Evolutionary conservation across 2,888 invertebrate genomes (phyloP), one percentile per base, ranked within the genome.

Genomic region (Eupithecia centaureata): DNA sequence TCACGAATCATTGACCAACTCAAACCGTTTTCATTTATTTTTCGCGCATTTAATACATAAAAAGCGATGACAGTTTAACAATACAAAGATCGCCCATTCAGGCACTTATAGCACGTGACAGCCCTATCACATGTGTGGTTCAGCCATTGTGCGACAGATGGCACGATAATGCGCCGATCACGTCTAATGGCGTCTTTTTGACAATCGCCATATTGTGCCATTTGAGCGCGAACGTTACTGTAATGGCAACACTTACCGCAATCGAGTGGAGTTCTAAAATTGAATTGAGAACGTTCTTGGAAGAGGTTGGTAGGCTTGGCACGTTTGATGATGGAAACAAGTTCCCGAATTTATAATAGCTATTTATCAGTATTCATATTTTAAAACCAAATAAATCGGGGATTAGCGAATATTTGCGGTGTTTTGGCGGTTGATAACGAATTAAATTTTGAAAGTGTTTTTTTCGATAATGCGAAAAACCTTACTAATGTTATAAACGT

Each of bases 101-200:
- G 30, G 18, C 30, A 32, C n/a, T 57, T 18, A 57, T n/a, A 10
- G 57, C 12, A 32, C 57, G 32, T 61, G 61, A 32, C 61, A 61
- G 18, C 61, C 61, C 47, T 61, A 57, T 12, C 54, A 18, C 22
- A 32, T 57, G 30, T 32, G 57, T 57, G 57, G 32, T 57, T 22
- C 57, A 15, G 30, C 47, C 61, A 51, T 51, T 61, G 61, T 61
- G 51, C 61, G 51, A 32, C 27, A 61, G 61, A 61, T 32, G 51
- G 30, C 61, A 33, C 51, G 61, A 51, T 61, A 61, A 51, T 61
- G 61, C 51, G 61, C 51, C 57, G 57, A 57, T 51, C 59, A 60
- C 38, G 42, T 38, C 38, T 60, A 60, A 60, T 60, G 59, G 59
- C 59, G 59, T 28, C 59, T 60, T 60, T 60, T 60, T 60, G 59